These are phyloP conservation scores for Mugil cephalus DNA, from an alignment of 2,113 vertebrate species.

Conservation along the genomic window DNA sequence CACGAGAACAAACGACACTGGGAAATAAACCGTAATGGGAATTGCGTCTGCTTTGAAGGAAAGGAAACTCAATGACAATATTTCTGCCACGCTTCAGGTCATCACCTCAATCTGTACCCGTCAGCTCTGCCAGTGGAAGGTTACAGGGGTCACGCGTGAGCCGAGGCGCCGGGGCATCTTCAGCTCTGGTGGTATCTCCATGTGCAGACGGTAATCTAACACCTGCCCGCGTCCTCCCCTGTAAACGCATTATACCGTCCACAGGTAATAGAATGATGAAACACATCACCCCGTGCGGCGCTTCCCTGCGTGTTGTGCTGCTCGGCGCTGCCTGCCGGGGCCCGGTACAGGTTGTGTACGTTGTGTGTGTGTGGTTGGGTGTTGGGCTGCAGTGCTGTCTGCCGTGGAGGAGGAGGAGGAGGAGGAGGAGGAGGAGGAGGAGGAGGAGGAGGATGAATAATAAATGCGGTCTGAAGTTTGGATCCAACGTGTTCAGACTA, in stretches of 20 bases:
- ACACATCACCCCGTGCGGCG: background rate
- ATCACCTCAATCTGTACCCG: no score
- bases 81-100: no score
- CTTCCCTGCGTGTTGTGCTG: background rate
- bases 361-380: slow-evolving; percentile 23
- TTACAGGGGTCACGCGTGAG: slow-evolving; percentile 37
- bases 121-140: background rate
- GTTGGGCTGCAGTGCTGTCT: slow-evolving; percentile 54
- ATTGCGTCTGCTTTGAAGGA: no score
- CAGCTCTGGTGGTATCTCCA: background rate
- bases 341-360: slow-evolving; percentile 7
- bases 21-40: no score
- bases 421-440: slow-evolving; percentile 69
- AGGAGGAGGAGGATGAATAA: slow-evolving; percentile 79
- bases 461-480: slow-evolving; percentile 86
- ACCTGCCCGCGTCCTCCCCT: slow-evolving; percentile 14
- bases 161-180: background rate
- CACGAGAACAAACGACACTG: no score
- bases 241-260: slow-evolving; percentile 25
- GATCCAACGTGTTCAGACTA: slow-evolving; percentile 85
- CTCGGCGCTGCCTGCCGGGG: background rate
- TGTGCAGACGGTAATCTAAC: slow-evolving; percentile 30
- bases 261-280: slow-evolving; percentile 49
- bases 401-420: slow-evolving; percentile 34
- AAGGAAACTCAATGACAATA: no score